phyloP scores from a whole-genome alignment of 2,888 invertebrate species.

The Caenorhabditis becei region DNA sequence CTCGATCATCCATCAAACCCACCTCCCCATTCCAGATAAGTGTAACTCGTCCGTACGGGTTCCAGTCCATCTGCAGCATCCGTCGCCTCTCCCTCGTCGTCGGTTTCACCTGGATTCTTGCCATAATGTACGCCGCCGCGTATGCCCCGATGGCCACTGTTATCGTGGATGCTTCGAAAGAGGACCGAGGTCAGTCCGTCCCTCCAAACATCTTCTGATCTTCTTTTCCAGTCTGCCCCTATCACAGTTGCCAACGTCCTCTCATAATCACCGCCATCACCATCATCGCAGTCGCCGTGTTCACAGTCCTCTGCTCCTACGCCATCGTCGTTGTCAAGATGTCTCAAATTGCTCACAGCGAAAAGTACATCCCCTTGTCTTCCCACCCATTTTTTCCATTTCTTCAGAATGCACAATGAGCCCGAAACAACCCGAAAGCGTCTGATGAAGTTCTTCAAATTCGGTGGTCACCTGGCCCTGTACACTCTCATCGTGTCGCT shows the following conservation, averaged over 20 bases:
- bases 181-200: slow-evolving; percentile 28
- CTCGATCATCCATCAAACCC: background rate
- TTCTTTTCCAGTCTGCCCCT: slow-evolving; percentile 70
- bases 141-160: slow-evolving; percentile 70
- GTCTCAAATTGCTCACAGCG: slow-evolving; percentile 59
- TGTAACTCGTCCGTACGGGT: slow-evolving; percentile 70
- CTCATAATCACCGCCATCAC: slow-evolving; percentile 69
- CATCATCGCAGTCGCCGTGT: slow-evolving; percentile 67
- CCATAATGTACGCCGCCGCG: slow-evolving; percentile 67
- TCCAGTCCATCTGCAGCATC: slow-evolving; percentile 67
- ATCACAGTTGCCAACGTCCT: slow-evolving; percentile 69
- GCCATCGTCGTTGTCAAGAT: slow-evolving; percentile 66
- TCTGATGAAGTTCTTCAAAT: slow-evolving; percentile 66
- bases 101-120: slow-evolving; percentile 63
- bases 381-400: background rate
- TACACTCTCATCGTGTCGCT: slow-evolving; percentile 65
- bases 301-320: slow-evolving; percentile 66
- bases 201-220: background rate
- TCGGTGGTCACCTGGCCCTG: slow-evolving; percentile 70
- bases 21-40: slow-evolving; percentile 61
- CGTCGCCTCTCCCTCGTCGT: slow-evolving; percentile 60
- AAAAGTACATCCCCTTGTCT: slow-evolving; percentile 44
- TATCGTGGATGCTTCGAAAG: slow-evolving; percentile 63
- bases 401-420: slow-evolving; percentile 70
- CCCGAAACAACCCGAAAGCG: slow-evolving; percentile 66